Conservation (phyloP, 2,113 vertebrate genomes). For the Athene cunicularia region DNA sequence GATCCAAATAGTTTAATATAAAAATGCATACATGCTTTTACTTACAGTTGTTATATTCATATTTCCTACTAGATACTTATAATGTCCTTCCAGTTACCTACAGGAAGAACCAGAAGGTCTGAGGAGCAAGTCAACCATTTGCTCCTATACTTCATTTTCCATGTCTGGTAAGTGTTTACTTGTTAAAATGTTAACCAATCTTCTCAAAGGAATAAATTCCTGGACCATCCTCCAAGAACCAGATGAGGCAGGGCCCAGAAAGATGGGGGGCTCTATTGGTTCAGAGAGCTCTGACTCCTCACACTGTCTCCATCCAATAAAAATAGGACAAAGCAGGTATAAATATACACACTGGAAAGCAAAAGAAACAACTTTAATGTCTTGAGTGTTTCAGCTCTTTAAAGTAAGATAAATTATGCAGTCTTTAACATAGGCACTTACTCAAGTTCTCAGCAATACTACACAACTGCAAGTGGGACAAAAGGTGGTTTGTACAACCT, state of each 20-base stretch:
- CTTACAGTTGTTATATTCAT: background rate
- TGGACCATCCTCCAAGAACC: background rate
- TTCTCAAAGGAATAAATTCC: background rate
- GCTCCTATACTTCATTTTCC: background rate
- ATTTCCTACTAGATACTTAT: background rate
- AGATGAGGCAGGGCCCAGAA: background rate
- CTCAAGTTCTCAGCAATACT: background rate
- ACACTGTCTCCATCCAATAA: background rate
- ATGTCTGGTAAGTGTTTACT: background rate
- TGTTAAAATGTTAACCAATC: background rate
- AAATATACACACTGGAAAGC: background rate
- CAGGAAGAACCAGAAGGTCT: background rate
- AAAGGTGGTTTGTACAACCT: background rate
- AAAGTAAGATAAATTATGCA: background rate
- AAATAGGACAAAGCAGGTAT: background rate
- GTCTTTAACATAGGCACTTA: background rate
- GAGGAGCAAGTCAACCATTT: background rate
- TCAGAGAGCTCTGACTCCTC: background rate
- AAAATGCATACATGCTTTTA: background rate
- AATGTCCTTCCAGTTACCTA: background rate
- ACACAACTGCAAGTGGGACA: background rate
- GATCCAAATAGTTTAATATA: background rate
- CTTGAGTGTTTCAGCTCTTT: no score
- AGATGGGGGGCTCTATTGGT: background rate
- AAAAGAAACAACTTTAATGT: no score